A percentile compares a stretch with the other conserved stretches of the same genome.
Conservation (phyloP, 2,113 vertebrate species). For the Prionailurus viverrinus region DNA sequence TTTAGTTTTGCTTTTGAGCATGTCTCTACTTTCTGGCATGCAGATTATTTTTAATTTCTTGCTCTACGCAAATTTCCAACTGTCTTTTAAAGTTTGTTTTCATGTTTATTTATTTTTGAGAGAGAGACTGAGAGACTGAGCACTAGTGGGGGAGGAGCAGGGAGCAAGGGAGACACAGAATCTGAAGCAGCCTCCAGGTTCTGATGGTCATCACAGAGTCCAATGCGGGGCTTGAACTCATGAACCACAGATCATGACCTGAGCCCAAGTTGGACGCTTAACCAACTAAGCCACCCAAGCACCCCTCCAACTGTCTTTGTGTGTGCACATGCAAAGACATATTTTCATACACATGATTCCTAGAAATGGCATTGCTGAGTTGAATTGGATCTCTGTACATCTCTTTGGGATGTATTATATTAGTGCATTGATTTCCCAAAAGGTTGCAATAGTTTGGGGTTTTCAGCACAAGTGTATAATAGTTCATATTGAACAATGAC, state of each 20-base stretch:
- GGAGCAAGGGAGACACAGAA: too few species aligned
- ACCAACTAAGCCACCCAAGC: too few species aligned
- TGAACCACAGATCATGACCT: too few species aligned
- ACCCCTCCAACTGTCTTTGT: neutral
- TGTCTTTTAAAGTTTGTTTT: neutral
- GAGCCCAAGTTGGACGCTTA: too few species aligned
- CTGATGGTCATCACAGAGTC: too few species aligned
- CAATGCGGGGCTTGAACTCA: too few species aligned
- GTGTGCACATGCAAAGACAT: neutral
- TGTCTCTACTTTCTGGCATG: neutral
- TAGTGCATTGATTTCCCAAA: neutral
- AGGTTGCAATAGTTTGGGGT: neutral
- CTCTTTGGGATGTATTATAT: neutral
- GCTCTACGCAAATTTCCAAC: neutral
- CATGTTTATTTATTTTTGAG: too few species aligned
- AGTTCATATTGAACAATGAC: neutral
- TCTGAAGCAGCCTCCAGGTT: too few species aligned
- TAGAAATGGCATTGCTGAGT: neutral
- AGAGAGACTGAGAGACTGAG: too few species aligned
- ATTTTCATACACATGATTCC: slow-evolving; percentile 14
- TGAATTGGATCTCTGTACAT: neutral
- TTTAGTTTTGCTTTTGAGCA: neutral
- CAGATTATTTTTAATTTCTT: slow-evolving; percentile 18
- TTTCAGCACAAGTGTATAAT: neutral
- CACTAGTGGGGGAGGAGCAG: too few species aligned